phyloP scores from a whole-genome alignment of 2,797 vertebrate species.

The Pseudopleuronectes americanus region DNA sequence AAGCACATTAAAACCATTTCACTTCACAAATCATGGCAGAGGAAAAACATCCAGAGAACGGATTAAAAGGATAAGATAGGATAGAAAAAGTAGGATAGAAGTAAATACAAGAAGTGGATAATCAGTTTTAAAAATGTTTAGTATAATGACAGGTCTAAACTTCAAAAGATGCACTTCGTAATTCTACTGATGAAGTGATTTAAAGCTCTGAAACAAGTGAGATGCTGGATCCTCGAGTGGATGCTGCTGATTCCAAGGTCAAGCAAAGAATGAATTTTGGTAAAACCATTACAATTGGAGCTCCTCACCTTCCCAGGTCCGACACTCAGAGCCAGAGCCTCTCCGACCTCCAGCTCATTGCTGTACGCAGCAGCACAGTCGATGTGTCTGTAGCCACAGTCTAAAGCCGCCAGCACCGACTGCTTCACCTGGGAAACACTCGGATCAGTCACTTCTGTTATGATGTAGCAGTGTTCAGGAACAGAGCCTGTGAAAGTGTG shows the following conservation, averaged over 20 bases:
- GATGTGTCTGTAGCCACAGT: constrained; percentile 83
- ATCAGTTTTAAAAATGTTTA: neutral
- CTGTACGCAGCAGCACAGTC: constrained; percentile 84
- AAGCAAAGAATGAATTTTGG: neutral
- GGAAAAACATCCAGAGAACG: too few relatives aligned
- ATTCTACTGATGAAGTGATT: neutral
- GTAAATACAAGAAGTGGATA: neutral
- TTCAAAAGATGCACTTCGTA: neutral
- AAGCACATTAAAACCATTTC: too few relatives aligned
- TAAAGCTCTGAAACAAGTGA: neutral
- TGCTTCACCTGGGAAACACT: constrained; percentile 76
- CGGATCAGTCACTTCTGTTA: neutral
- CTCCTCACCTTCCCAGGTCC: constrained; percentile 78
- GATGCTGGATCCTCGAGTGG: neutral
- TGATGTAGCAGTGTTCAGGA: neutral
- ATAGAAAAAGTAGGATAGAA: too few relatives aligned
- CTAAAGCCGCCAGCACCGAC: constrained; percentile 80
- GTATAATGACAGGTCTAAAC: neutral
- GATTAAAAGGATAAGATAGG: too few relatives aligned
- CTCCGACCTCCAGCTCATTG: constrained; percentile 84
- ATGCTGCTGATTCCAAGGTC: neutral
- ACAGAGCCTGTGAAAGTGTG: neutral
- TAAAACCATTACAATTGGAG: neutral
- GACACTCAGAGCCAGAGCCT: constrained; percentile 73
- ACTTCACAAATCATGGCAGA: too few relatives aligned